Evolutionary conservation across 2,888 invertebrate species (phyloP), one percentile per base, ranked within the genome.

Genomic region (Magallana nippona): DNA sequence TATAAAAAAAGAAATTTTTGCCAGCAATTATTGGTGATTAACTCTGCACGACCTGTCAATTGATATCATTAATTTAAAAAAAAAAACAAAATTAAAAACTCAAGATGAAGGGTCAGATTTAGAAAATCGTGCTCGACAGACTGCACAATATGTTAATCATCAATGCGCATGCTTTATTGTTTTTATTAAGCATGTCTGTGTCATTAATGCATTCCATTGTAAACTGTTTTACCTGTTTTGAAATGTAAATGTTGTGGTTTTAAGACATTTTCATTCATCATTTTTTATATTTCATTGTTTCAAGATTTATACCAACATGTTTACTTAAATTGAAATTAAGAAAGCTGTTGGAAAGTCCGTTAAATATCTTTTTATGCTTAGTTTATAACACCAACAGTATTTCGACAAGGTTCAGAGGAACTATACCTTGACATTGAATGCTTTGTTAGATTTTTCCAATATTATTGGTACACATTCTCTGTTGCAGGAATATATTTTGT

Each of bases 181-280:
- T 22, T 27, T 60, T 71, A 32, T 71, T 15, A 32, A 71, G 71
- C 71, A 71, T 71, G 71, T 27, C 71, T 27, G 71, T 71, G 13
- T 71, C 27, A 32, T 71, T 15, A 32, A 27, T 71, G 15, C 60
- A 60, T n/a, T 60, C n/a, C 44, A 11, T 27, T 27, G 71, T 71
- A 2, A 71, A 71, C 32, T 71, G 27, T 71, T 71, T 32, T 71
- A 71, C 71, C 71, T 71, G 13, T 71, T 32, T 71, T 15, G 71
- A 71, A 71, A 71, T 71, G 22, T 71, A 27, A 71, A 71, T 71
- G 27, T 71, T 71, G 71, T 71, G 71, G 71, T 71, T 71, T 71
- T 71, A 27, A 71, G 32, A 71, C 71, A 71, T 71, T 71, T 71
- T 71, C 71, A 71, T 71, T 71, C 71, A 71, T 71, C 27, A 32